phyloP scores from a whole-genome alignment of 2,113 vertebrate species.

The Felis chaus region DNA sequence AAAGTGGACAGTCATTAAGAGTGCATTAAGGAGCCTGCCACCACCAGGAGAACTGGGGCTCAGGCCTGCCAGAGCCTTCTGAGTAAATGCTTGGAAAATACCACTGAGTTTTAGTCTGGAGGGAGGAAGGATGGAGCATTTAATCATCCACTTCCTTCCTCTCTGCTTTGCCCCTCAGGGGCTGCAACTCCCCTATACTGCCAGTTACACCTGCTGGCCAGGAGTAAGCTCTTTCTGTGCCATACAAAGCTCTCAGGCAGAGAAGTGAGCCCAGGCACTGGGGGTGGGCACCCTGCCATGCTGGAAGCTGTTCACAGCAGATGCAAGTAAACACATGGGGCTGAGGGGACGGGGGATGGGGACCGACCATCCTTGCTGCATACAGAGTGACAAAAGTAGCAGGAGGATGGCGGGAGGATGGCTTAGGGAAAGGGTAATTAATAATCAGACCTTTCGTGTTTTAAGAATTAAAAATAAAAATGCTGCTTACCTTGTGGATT shows the following conservation, averaged over 20 bases:
- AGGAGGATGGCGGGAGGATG: background rate
- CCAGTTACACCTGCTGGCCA: background rate
- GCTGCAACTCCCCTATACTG: too few species aligned
- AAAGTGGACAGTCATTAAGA: background rate
- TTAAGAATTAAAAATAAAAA: conserved; percentile 9
- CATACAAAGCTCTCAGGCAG: too few species aligned
- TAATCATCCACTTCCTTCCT: background rate
- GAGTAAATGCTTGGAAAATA: background rate
- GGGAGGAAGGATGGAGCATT: background rate
- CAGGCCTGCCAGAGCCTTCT: background rate
- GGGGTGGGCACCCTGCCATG: background rate
- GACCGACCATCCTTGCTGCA: background rate
- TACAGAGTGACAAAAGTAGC: background rate
- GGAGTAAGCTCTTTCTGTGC: background rate
- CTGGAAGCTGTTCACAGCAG: background rate
- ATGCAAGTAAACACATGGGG: background rate
- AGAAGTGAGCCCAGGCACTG: background rate
- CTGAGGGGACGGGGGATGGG: accelerated
- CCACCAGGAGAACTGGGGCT: background rate
- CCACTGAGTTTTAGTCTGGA: background rate
- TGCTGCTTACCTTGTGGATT: background rate
- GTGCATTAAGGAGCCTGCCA: background rate
- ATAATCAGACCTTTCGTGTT: background rate
- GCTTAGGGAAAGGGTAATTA: background rate
- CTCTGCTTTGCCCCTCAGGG: background rate